Percentiles rank a stretch among this genome's conserved stretches.
phyloP scores from a whole-genome alignment of 2,113 vertebrate genomes.

The Propithecus coquereli region DNA sequence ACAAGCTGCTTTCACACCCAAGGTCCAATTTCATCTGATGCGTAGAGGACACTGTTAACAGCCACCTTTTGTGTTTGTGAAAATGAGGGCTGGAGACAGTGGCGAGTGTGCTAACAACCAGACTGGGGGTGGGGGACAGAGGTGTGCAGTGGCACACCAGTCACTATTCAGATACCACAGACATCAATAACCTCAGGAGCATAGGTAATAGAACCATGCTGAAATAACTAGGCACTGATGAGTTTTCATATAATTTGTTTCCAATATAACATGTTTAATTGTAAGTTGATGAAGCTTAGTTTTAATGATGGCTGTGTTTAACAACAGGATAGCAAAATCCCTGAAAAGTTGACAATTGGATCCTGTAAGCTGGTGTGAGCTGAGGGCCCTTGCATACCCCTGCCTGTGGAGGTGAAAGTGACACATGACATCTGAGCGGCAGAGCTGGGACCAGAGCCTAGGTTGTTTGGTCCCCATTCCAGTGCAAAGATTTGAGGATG shows the following conservation, averaged over 20 bases:
- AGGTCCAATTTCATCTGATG: neutral
- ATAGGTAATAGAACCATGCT: neutral
- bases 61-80: neutral
- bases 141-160: no score
- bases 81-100: neutral
- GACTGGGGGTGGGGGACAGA: no score
- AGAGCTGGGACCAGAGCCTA: neutral
- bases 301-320: neutral
- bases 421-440: neutral
- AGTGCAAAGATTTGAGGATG: neutral
- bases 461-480: neutral
- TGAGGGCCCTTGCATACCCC: no score
- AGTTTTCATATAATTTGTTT: constrained; percentile 13
- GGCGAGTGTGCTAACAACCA: neutral
- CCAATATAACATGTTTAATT: neutral
- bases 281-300: neutral
- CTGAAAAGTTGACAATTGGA: neutral
- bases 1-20: neutral
- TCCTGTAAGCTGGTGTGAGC: neutral
- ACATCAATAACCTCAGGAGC: neutral
- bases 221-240: neutral
- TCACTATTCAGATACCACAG: neutral
- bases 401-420: neutral
- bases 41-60: neutral
- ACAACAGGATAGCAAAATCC: neutral